Conservation (phyloP, 35 echinoderm and acorn worm species). For the Heliocidaris erythrogramma region DNA sequence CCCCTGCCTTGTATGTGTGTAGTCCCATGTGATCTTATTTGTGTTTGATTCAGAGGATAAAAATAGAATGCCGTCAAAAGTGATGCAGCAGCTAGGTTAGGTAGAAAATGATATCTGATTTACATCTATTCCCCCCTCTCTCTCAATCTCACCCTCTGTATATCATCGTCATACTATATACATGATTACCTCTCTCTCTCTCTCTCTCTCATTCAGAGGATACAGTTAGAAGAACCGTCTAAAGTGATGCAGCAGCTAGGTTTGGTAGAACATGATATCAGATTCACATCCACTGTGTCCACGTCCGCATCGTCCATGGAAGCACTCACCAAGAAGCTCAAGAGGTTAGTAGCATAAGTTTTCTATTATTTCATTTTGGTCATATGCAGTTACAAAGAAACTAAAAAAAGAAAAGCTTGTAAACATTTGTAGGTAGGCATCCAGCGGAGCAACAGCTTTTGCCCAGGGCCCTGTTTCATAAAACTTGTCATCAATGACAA, state of each 20-base stretch:
- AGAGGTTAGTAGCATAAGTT: constrained; percentile 59
- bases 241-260: constrained; percentile 87
- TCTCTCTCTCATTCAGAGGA: constrained; percentile 59
- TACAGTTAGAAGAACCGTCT: constrained; percentile 79
- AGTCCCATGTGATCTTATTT: not conserved
- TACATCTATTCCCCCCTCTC: constrained; percentile 55
- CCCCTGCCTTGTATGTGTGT: not conserved
- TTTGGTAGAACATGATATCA: constrained; percentile 90
- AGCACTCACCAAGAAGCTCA: constrained; percentile 81
- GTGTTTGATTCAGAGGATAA: constrained; percentile 59
- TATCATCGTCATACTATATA: not conserved
- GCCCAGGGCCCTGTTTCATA: no score
- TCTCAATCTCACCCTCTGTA: constrained; percentile 44
- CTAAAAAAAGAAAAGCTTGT: no score
- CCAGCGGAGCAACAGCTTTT: not conserved
- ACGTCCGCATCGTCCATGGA: constrained; percentile 83
- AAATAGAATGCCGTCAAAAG: constrained; percentile 66
- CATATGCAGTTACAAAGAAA: no score
- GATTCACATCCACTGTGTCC: constrained; percentile 90
- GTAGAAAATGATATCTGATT: constrained; percentile 92
- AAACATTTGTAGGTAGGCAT: no score
- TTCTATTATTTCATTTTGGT: no score
- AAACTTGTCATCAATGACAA: no score
- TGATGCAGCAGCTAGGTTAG: constrained; percentile 78
- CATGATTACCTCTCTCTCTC: not conserved